Evolutionary conservation across 2,888 invertebrate species (phyloP), one percentile per base, ranked within the genome.

Genomic region (Galerucella pusilla): DNA sequence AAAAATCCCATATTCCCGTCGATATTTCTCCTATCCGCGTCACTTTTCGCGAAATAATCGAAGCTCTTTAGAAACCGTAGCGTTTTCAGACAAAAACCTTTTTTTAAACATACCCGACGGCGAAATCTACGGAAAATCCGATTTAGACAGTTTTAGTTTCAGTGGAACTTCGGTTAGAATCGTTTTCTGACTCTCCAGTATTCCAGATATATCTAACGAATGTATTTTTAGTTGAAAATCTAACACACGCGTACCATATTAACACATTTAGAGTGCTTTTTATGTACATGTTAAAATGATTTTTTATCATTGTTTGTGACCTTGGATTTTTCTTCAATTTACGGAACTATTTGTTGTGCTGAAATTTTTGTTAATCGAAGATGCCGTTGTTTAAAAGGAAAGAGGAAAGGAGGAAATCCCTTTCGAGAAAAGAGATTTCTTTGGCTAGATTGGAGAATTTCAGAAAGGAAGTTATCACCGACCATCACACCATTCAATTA

Each of bases 391-490:
- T 85, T 73, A 83, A 84, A 77, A 84, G 82, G 73, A 85, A 84
- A 78, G 78, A 76, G 7, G 83, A 84, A 59, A 77, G 83, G 67
- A 79, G 79, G 71, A 84, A 83, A 71, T 82, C 84, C n/a, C 75
- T 86, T 86, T 84, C 86, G 87, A 63, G 90, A 87, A 84, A 87
- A 79, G 84, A 90, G 87, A 76, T 88, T 52, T 86, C 86, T 68
- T 76, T 84, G 68, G 85, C 83, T 14, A 80, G 91, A n/a, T 84
- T 92, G 63, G 88, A 88, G 79, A 87, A 90, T 78, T 87, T 92
- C 77, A 90, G 90, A 82, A 89, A 88, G 81, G 91, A 92, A 85
- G 90, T 91, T 77, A 87, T 89, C 71, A 91, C 91, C 1, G 89
- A 91, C 72, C 80, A 87, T 68, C 91, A 91, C 80, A 86, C 89